A percentile compares a stretch with the other conserved stretches of the same genome.
Conservation (phyloP, 2,113 vertebrate genomes). For the Cebus imitator region DNA sequence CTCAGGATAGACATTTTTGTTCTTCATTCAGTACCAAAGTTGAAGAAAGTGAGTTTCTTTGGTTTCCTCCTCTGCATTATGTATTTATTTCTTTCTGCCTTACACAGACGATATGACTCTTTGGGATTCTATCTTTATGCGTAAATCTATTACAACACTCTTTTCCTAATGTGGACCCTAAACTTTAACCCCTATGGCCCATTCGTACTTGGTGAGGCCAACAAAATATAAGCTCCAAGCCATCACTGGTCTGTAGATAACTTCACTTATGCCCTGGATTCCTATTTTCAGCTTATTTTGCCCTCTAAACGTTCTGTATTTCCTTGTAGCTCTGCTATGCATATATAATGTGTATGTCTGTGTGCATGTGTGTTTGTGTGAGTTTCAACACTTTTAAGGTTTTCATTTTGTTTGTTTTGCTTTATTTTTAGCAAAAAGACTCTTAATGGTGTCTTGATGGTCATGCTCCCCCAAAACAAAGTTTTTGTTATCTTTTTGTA, state of each 20-base stretch:
- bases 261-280: background rate
- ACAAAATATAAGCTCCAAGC: background rate
- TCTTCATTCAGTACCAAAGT: background rate
- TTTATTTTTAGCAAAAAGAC: background rate
- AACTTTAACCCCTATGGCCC: background rate
- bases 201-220: background rate
- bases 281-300: background rate
- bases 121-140: background rate
- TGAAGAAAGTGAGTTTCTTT: background rate
- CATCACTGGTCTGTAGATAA: background rate
- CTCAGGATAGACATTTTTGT: background rate
- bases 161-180: background rate
- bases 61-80: background rate
- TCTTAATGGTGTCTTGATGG: background rate
- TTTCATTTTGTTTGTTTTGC: background rate
- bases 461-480: background rate
- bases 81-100: background rate
- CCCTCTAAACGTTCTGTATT: background rate
- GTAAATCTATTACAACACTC: background rate
- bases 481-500: background rate
- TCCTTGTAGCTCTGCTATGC: background rate
- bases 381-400: background rate
- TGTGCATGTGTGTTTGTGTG: background rate
- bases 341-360: background rate
- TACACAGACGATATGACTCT: background rate